phyloP scores from a whole-genome alignment of 1,140 invertebrate species.

The Aradophagus sp. region DNA sequence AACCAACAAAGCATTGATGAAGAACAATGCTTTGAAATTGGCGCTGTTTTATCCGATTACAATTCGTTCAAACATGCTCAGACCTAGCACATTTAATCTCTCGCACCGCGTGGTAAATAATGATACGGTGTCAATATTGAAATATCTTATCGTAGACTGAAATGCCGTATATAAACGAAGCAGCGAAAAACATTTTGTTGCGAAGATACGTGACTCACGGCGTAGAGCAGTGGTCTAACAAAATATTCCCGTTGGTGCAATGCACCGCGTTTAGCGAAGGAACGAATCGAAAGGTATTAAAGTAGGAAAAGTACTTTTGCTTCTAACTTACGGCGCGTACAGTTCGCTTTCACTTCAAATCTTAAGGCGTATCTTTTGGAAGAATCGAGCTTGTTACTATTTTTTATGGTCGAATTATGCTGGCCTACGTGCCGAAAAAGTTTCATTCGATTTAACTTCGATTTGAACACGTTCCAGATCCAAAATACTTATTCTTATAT shows the following conservation, averaged over 20 bases:
- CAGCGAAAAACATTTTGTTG: slow-evolving; percentile 56
- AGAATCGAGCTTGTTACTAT: too few species aligned
- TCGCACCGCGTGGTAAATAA: slow-evolving; percentile 62
- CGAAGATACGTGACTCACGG: slow-evolving; percentile 58
- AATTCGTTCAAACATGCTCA: slow-evolving; percentile 67
- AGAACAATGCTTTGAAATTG: slow-evolving; percentile 38
- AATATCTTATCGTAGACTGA: slow-evolving; percentile 66
- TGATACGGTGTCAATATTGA: slow-evolving; percentile 69
- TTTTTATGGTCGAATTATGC: too few species aligned
- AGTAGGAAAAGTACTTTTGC: too few species aligned
- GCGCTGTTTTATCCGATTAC: slow-evolving; percentile 59
- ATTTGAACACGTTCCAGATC: too few species aligned
- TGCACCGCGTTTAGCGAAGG: neutral
- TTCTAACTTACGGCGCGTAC: too few species aligned
- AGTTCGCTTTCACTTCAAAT: too few species aligned
- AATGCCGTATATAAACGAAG: slow-evolving; percentile 58
- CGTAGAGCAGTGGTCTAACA: slow-evolving; percentile 23
- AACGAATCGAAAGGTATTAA: too few species aligned
- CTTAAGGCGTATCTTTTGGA: too few species aligned
- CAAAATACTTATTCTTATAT: too few species aligned
- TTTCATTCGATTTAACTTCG: too few species aligned
- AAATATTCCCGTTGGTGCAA: slow-evolving; percentile 20
- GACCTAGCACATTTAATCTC: slow-evolving; percentile 61
- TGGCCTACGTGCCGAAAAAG: too few species aligned
- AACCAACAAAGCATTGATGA: slow-evolving; percentile 35